Evolutionary conservation across 2,888 invertebrate genomes (phyloP).

Genomic region (Gastracanthus pulcherrimus): DNA sequence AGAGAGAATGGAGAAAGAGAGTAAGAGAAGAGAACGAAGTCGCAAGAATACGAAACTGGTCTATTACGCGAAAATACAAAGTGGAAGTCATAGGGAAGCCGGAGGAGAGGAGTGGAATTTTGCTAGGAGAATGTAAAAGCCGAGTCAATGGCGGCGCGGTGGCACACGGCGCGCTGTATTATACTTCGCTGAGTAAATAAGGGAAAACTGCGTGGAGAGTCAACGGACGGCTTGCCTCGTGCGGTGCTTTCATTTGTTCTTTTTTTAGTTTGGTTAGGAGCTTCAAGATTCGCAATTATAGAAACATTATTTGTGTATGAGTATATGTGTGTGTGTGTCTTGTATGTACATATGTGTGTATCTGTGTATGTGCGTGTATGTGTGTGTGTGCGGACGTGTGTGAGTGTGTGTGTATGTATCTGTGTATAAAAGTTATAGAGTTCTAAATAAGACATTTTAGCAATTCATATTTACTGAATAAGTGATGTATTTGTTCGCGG

Average conservation of each 20-base stretch:
- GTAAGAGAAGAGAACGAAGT: neutral
- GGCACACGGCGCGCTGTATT: neutral
- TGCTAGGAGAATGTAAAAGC: constrained; percentile 19
- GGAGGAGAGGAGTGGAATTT: constrained; percentile 27
- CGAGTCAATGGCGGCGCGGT: constrained; percentile 38
- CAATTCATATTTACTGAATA: too few species aligned
- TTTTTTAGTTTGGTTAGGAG: neutral
- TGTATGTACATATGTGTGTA: too few species aligned
- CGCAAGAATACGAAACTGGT: constrained; percentile 47
- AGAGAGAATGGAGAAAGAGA: neutral
- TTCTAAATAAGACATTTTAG: too few species aligned
- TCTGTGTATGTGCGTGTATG: too few species aligned
- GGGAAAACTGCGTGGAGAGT: constrained; percentile 19
- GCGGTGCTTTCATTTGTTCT: neutral
- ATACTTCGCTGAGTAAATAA: constrained; percentile 32
- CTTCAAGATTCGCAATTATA: neutral
- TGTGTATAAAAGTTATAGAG: too few species aligned
- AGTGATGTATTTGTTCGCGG: too few species aligned
- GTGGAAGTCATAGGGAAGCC: constrained; percentile 21
- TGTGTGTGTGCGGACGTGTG: too few species aligned
- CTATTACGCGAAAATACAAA: constrained; percentile 52
- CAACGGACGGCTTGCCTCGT: neutral
- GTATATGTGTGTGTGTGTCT: too few species aligned
- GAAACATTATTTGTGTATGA: neutral
- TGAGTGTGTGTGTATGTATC: too few species aligned